Percentiles rank a stretch among this genome's conserved stretches.
Conservation (phyloP, 2,113 vertebrate genomes). For the Pseudorectes ferrugineus region DNA sequence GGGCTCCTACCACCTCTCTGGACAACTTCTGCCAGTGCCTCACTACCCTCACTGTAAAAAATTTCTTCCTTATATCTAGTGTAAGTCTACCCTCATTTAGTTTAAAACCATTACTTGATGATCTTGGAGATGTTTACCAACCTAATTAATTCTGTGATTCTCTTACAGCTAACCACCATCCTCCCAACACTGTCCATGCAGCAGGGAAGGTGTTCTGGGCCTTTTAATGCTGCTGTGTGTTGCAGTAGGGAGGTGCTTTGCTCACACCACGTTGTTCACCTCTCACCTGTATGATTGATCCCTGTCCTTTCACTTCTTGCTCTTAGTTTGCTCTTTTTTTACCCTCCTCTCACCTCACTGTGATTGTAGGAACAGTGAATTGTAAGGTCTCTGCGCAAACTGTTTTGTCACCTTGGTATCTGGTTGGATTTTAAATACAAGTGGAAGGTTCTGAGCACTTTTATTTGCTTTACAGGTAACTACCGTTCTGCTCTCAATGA, state of each 20-base stretch:
- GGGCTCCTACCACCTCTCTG: background rate
- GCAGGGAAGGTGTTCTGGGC: background rate
- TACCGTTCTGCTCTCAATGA: constrained; percentile 90
- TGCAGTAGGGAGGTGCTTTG: background rate
- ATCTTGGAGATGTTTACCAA: background rate
- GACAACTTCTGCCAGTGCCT: background rate
- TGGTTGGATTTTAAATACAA: background rate
- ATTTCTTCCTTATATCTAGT: background rate
- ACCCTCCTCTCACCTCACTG: background rate
- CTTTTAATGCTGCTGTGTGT: background rate
- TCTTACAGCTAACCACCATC: background rate
- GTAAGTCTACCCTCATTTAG: background rate
- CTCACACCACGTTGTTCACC: background rate
- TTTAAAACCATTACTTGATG: background rate
- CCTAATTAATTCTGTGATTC: background rate
- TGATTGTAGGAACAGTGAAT: background rate
- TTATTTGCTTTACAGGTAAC: constrained; percentile 76
- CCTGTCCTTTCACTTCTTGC: background rate
- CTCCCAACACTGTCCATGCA: background rate
- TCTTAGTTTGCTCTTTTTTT: background rate
- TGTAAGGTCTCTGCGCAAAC: background rate
- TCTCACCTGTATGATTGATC: background rate
- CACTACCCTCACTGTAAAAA: background rate
- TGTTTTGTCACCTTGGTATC: background rate
- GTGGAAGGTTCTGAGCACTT: background rate